Evolutionary conservation across 2,888 invertebrate species (phyloP), one percentile per base, ranked within the genome.

Genomic region (Drosophila histrio): DNA sequence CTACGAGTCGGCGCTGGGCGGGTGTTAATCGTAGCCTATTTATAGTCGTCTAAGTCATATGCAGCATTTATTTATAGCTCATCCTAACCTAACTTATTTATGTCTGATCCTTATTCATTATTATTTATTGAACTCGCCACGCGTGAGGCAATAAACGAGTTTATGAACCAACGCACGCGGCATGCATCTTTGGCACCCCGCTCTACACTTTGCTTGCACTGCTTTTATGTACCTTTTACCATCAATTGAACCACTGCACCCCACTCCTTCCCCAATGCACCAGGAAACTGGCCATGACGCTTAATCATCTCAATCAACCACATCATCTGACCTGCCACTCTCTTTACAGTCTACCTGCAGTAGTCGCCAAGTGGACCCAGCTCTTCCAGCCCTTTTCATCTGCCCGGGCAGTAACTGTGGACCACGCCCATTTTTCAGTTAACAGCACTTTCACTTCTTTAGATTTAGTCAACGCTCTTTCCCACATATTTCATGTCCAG

Each of bases 21-120:
- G 43, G 50, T 34, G 34, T 36, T 38, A 49, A 8, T 11, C 34
- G n/a, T 52, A 60, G 44, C 47, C 26, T 87, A 72, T 69, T 65
- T 49, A 32, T 79, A 90, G 73, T 71, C 44, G 57, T 73, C 90
- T 87, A 90, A 89, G 90, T 89, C 89, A 89, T 79, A 69, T 73
- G 57, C 78, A 82, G 80, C 77, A 79, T 77, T 77, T 77, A 80
- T 53, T 26, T 36, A 30, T 77, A 77, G 53, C 58, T 72, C 36
- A 19, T 67, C n/a, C 39, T 65, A 69, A 79, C 54, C 61, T 86
- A 69, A 88, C 53, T 83, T 88, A 82, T 82, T 83, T 65, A 80
- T 83, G 65, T 79, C 36, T 50, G 50, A 50, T 52, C 19, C 50
- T 6, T 38, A 28, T 19, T 19, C 50, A 52, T 38, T 70, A 52